Base-by-base conservation (phyloP, 2,113 vertebrate genomes). In the Macrotis lagotis region DNA sequence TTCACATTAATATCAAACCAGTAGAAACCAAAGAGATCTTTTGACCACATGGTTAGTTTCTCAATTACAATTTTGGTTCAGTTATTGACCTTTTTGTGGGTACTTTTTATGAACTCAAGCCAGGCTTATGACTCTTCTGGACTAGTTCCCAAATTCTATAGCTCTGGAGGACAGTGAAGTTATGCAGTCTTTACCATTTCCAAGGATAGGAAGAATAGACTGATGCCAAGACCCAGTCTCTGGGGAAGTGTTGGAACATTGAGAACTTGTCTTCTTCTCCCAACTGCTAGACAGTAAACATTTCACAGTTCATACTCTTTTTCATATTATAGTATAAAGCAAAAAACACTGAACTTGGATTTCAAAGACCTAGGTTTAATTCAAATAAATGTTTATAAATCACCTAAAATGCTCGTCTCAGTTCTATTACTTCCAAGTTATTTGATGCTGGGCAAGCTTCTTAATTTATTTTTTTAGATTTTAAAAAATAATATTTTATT, bases 1-100 rank as follows among this genome's bases (percentile, higher is more conserved):
- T 95, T 91, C 50, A 83, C 91, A 88, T 92, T 95, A 94, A 95
- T 92, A 96, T 88, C 90, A 95, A 96, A 92, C 89, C 93, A 66
- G 48, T 49, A 89, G 25, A 93, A 92, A 50, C 53, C 88, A 90
- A 88, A 95, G 91, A 95, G 51, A 88, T 59, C 92, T 93, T 91
- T 55, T 90, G 91, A 92, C 55, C 92, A 83, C n/a, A 83, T 16
- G 51, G 25, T 93, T 93, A 93, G 48, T 50, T 74, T 95, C 83
- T 89, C 59, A 96, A 94, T 25, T 91, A 97, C 50, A 92, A n/a
- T 95, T 91, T 94, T 53, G 66, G 66, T 83, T 83, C 66, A 83
- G 66, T 83, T 44, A 44, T 83, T 83, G 66, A 83, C 19, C n/a
- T 55, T 28, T 28, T 5, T 48, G 0, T 66, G 53, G 94, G 52